A percentile compares a stretch with the other conserved stretches of the same genome.
These are phyloP conservation scores for Bugula neritina DNA, from an alignment of 2,888 invertebrate species.

Conservation along the genomic window DNA sequence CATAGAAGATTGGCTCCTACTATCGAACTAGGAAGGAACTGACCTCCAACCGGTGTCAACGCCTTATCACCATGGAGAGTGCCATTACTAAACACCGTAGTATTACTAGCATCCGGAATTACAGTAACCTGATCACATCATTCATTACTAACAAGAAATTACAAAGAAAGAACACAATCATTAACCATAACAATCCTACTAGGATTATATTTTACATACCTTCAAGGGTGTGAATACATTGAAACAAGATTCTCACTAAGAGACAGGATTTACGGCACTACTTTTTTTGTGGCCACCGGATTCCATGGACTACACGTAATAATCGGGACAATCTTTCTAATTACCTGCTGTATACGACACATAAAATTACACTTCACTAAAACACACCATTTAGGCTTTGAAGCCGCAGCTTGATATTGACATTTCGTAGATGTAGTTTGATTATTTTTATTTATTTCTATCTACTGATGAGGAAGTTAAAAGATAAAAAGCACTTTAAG, in stretches of 20 bases:
- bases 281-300: conserved; percentile 69
- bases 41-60: conserved; percentile 63
- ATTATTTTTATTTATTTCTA: conserved; percentile 61
- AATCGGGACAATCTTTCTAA: conserved; percentile 60
- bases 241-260: conserved; percentile 61
- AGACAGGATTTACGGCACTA: conserved; percentile 64
- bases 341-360: conserved; percentile 57
- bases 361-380: conserved; percentile 57
- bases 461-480: conserved; percentile 63
- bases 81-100: conserved; percentile 67
- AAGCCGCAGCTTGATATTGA: conserved; percentile 65
- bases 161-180: conserved; percentile 54
- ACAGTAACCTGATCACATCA: conserved; percentile 65
- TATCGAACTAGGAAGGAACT: conserved; percentile 60
- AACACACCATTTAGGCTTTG: conserved; percentile 63
- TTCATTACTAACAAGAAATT: conserved; percentile 55
- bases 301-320: conserved; percentile 71
- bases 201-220: conserved; percentile 63
- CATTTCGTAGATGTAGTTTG: conserved; percentile 66
- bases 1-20: conserved; percentile 59
- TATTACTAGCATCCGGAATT: conserved; percentile 66
- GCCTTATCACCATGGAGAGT: conserved; percentile 67
- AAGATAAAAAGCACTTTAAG: too few relatives aligned
- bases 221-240: conserved; percentile 67
- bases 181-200: conserved; percentile 59